Percentiles rank a stretch among this genome's conserved stretches.
Conservation (phyloP, 1,140 invertebrate genomes). For the Aphelenchoides fujianensis region DNA sequence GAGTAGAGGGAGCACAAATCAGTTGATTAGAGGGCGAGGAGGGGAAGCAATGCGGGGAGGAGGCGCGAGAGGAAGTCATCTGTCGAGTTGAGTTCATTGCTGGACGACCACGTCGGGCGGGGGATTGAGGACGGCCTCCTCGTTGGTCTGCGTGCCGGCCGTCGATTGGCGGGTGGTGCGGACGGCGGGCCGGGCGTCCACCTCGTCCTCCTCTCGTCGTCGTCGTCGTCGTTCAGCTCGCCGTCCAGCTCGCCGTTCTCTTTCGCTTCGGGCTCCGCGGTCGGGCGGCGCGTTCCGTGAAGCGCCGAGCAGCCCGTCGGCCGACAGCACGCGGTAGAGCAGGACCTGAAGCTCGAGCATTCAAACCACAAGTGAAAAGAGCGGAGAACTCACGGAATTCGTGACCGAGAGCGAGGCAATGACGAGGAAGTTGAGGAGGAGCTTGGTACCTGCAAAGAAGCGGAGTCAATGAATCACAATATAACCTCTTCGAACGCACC, state of each 20-base stretch:
- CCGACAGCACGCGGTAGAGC: slow-evolving; percentile 57
- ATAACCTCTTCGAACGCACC: slow-evolving; percentile 26
- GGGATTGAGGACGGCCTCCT: not conserved
- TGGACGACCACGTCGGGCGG: not conserved
- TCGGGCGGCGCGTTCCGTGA: not conserved
- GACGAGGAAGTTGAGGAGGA: slow-evolving; percentile 43
- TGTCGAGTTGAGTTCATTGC: not conserved
- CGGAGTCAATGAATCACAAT: no score
- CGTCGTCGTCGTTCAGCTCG: slow-evolving; percentile 16
- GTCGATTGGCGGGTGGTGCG: not conserved
- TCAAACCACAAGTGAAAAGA: no score
- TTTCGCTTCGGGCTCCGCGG: not conserved
- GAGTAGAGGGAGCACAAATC: no score
- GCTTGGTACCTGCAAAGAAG: slow-evolving; percentile 35
- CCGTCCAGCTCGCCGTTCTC: not conserved
- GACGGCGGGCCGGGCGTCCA: not conserved
- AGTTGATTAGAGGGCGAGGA: no score
- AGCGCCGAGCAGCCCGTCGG: slow-evolving; percentile 58
- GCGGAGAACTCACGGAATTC: no score
- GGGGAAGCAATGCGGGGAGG: no score
- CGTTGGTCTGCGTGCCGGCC: not conserved
- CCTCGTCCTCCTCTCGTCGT: no score
- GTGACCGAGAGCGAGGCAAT: slow-evolving; percentile 45
- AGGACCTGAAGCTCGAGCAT: no score
- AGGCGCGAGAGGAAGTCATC: not conserved